Percentiles rank a stretch among this genome's conserved stretches.
phyloP scores from a whole-genome alignment of 2,113 vertebrate genomes.

The Pungitius pungitius region DNA sequence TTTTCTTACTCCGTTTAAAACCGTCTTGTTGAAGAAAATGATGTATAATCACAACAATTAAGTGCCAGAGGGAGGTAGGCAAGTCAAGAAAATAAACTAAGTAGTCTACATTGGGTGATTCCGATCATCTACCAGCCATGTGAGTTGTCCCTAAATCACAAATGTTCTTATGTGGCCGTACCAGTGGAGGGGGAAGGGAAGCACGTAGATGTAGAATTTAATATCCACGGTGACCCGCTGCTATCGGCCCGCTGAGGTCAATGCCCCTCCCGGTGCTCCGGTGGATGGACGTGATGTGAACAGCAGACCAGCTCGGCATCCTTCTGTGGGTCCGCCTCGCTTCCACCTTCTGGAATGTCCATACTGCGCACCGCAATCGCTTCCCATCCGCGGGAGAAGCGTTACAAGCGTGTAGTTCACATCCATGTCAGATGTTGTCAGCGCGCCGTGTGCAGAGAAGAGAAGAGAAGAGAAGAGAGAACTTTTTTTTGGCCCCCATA shows the following conservation, averaged over 20 bases:
- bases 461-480: constrained; percentile 59
- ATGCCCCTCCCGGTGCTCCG: constrained; percentile 8
- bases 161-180: neutral
- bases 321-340: constrained; percentile 61
- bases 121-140: no score
- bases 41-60: no score
- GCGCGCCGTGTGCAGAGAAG: constrained; percentile 52
- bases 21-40: no score
- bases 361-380: constrained; percentile 62
- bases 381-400: constrained; percentile 60
- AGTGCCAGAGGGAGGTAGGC: no score
- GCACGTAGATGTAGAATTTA: neutral
- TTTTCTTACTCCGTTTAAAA: neutral
- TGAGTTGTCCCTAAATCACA: neutral
- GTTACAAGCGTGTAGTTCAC: constrained; percentile 66
- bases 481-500: constrained; percentile 69
- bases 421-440: constrained; percentile 71
- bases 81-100: no score
- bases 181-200: no score
- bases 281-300: constrained; percentile 50
- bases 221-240: neutral
- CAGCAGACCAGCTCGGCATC: constrained; percentile 56
- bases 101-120: no score
- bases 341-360: constrained; percentile 74
- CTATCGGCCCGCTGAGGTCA: constrained; percentile 8